Evolutionary conservation across 2,888 invertebrate genomes (phyloP).

Genomic region (Spialia ferax): DNA sequence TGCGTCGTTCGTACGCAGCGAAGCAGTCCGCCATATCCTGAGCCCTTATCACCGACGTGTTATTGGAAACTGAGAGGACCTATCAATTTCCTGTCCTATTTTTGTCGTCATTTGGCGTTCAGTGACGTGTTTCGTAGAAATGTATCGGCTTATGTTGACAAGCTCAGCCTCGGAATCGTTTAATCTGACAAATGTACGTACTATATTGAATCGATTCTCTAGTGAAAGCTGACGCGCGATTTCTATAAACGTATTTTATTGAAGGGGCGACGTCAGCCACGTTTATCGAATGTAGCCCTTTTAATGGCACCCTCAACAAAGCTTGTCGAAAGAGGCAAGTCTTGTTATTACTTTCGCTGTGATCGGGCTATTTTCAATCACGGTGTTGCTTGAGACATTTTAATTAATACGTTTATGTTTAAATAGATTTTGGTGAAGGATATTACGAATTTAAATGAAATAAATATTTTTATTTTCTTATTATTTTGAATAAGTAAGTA

Average conservation of each 20-base stretch:
- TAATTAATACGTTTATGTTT: not conserved
- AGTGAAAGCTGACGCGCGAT: constrained; percentile 28
- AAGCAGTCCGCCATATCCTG: constrained; percentile 53
- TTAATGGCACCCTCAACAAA: constrained; percentile 28
- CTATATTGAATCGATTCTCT: constrained; percentile 32
- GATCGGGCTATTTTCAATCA: constrained; percentile 10
- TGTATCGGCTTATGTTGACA: constrained; percentile 38
- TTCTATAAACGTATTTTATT: constrained; percentile 37
- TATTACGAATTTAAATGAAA: not conserved
- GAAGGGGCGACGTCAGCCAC: constrained; percentile 22
- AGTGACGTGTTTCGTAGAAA: constrained; percentile 33
- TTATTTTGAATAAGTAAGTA: too few species aligned
- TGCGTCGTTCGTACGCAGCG: constrained; percentile 54
- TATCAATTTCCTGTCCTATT: constrained; percentile 70
- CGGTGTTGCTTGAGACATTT: not conserved
- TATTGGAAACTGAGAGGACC: constrained; percentile 68
- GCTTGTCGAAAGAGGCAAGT: constrained; percentile 30
- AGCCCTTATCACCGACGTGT: constrained; percentile 64
- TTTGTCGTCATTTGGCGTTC: constrained; percentile 49
- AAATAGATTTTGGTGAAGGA: not conserved
- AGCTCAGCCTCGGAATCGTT: constrained; percentile 31
- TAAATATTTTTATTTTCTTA: too few species aligned
- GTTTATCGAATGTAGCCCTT: constrained; percentile 28
- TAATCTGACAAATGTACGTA: constrained; percentile 39
- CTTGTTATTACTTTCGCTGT: constrained; percentile 25